Conservation (phyloP, 2,797 vertebrate genomes). For the Acanthurus lineatus region DNA sequence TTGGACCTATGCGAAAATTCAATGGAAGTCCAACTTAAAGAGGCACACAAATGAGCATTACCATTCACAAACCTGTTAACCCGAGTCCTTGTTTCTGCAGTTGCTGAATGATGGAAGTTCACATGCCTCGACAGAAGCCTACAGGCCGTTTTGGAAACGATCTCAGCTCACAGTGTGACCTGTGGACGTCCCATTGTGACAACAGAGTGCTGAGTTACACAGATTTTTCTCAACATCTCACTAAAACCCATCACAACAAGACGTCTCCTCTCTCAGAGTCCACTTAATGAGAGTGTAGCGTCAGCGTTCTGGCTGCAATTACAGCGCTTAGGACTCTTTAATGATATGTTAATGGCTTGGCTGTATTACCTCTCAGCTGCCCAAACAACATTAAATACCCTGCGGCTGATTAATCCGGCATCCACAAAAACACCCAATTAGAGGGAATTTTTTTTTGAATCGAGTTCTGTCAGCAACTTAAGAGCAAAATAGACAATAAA, state of each 20-base stretch:
- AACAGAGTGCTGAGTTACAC: slow-evolving; percentile 70
- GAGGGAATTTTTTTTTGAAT: slow-evolving; percentile 70
- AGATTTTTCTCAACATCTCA: slow-evolving; percentile 65
- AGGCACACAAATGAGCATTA: background rate
- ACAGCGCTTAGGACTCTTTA: slow-evolving; percentile 80
- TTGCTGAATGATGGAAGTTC: slow-evolving; percentile 31
- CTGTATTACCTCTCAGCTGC: slow-evolving; percentile 83
- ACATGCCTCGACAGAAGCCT: slow-evolving; percentile 32
- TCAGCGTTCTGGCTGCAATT: slow-evolving; percentile 82
- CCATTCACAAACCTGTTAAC: background rate
- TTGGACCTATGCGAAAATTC: background rate
- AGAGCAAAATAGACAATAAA: slow-evolving; percentile 41
- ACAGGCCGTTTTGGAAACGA: slow-evolving; percentile 45
- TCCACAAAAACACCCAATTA: slow-evolving; percentile 81
- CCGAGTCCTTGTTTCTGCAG: slow-evolving; percentile 30
- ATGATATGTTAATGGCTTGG: slow-evolving; percentile 86
- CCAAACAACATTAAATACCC: slow-evolving; percentile 85
- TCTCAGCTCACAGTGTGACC: slow-evolving; percentile 60
- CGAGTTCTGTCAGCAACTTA: slow-evolving; percentile 64
- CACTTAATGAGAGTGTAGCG: slow-evolving; percentile 79
- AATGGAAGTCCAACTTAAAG: background rate
- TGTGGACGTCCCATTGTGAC: slow-evolving; percentile 59
- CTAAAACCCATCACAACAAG: slow-evolving; percentile 69
- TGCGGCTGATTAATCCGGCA: slow-evolving; percentile 78
- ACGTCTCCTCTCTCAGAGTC: slow-evolving; percentile 66